Evolutionary conservation across 2,797 vertebrate species (phyloP).

Genomic region (Paedocypris micromegethes): DNA sequence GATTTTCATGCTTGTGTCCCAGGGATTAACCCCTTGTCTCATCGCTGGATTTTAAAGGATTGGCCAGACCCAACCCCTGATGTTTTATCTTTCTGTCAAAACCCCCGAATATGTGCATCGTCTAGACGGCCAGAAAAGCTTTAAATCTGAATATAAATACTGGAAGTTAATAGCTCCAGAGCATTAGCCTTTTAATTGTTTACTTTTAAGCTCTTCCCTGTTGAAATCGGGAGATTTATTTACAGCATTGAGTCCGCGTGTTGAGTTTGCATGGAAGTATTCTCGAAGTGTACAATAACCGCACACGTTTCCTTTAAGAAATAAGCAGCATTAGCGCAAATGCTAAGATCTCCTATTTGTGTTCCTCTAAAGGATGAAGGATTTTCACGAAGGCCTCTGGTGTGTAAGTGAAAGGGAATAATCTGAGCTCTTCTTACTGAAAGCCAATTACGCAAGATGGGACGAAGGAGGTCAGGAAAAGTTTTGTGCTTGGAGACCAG

Average conservation of each 20-base stretch:
- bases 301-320: neutral
- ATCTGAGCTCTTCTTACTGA: conserved; percentile 40
- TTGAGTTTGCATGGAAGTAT: no score
- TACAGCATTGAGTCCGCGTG: no score
- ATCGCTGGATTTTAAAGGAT: conserved; percentile 36
- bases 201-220: no score
- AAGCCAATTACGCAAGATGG: conserved; percentile 45
- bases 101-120: conserved; percentile 14
- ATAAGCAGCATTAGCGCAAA: neutral
- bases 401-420: conserved; percentile 39
- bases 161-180: no score
- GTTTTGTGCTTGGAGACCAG: conserved; percentile 9
- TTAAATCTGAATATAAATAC: neutral
- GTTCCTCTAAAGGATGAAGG: conserved; percentile 20
- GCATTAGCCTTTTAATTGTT: no score
- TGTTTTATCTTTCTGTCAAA: conserved; percentile 26
- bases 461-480: conserved; percentile 28
- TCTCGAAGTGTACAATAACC: neutral
- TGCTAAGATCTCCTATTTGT: conserved; percentile 26
- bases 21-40: conserved; percentile 45
- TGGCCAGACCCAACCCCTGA: conserved; percentile 27
- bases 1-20: conserved; percentile 26
- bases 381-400: conserved; percentile 20
- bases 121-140: conserved; percentile 15
- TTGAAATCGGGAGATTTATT: no score